These are phyloP conservation scores for Lasioglossum malachurum DNA, from an alignment of 2,888 invertebrate genomes.

Conservation along the genomic window DNA sequence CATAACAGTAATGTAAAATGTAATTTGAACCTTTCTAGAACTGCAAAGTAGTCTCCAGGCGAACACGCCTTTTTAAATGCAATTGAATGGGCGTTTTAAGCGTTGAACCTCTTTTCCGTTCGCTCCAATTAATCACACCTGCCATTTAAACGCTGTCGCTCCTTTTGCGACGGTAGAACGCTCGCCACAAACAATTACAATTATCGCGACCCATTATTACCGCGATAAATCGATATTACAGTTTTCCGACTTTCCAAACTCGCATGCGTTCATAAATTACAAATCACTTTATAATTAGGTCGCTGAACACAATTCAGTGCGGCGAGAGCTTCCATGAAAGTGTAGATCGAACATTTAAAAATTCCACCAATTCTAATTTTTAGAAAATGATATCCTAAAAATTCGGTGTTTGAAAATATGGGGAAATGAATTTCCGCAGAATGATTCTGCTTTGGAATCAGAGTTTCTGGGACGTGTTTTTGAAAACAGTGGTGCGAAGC, in stretches of 20 bases:
- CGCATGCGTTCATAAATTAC: neutral
- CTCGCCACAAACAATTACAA: neutral
- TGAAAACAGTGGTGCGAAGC: neutral
- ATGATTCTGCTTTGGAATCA: too few relatives aligned
- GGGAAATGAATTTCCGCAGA: neutral
- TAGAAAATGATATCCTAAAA: neutral
- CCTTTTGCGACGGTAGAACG: neutral
- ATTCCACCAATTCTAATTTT: too few relatives aligned
- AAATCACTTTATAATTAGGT: neutral
- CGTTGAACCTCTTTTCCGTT: neutral
- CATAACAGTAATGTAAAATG: conserved; percentile 4
- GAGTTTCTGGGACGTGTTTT: neutral
- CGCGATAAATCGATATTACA: neutral
- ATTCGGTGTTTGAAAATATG: neutral
- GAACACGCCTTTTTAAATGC: conserved; percentile 41
- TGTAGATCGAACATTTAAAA: neutral
- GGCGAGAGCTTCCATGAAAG: neutral
- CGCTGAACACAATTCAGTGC: neutral
- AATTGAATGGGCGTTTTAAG: neutral
- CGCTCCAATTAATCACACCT: conserved; percentile 13
- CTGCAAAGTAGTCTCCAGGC: conserved; percentile 21
- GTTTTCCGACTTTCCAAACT: neutral
- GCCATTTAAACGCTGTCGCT: neutral
- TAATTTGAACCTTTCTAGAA: conserved; percentile 15
- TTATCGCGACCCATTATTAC: neutral